Evolutionary conservation across 2,113 vertebrate genomes (phyloP).

Genomic region (Aegithalos caudatus): DNA sequence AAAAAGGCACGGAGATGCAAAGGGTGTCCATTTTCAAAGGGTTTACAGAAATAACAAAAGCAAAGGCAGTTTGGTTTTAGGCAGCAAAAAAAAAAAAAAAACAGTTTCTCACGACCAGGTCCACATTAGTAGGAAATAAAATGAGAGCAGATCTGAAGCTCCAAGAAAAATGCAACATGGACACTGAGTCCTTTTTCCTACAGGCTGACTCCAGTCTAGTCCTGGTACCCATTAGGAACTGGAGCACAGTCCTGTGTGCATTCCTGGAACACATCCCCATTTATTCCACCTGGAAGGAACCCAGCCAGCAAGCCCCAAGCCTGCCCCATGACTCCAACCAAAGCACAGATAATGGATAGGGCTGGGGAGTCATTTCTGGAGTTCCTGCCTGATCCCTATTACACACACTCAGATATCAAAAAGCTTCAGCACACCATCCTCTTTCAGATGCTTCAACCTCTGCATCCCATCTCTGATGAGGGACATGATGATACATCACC

Average conservation of each 20-base stretch:
- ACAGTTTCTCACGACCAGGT: background rate
- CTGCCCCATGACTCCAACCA: accelerated
- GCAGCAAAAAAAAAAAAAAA: background rate
- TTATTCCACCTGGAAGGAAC: background rate
- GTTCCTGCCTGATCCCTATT: background rate
- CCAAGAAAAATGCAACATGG: background rate
- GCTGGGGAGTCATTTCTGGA: accelerated
- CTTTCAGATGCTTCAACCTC: background rate
- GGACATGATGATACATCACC: too few species aligned
- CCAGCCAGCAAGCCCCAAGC: background rate
- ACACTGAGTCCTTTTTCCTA: background rate
- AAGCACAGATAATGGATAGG: accelerated
- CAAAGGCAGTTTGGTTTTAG: background rate
- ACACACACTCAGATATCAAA: background rate
- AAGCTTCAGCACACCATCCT: background rate
- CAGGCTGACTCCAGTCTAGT: background rate
- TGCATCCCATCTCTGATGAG: background rate
- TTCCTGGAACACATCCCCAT: background rate
- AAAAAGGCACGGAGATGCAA: accelerated
- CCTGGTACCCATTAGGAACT: background rate
- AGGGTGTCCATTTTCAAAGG: background rate
- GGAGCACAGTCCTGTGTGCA: accelerated
- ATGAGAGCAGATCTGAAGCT: background rate
- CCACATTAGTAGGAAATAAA: background rate
- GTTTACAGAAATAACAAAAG: background rate